Conservation (phyloP, 2,113 vertebrate species). For the Orcinus orca region DNA sequence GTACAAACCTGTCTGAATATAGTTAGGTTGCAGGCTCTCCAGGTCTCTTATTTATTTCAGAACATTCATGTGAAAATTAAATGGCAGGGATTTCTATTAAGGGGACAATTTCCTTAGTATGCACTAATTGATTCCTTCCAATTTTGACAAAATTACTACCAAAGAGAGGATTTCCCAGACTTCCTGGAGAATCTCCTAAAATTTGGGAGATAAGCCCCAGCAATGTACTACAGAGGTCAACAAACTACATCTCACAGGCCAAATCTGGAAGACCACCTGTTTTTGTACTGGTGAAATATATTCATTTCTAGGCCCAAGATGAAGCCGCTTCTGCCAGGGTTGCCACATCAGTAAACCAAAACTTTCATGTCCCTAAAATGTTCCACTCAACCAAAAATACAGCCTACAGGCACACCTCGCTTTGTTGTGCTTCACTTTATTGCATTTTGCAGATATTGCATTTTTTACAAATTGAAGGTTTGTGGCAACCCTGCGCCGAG, state of each 20-base stretch:
- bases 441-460: background rate
- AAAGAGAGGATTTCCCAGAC: background rate
- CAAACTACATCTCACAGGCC: background rate
- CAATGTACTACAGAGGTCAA: background rate
- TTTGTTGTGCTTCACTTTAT: background rate
- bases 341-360: background rate
- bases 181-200: background rate
- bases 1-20: too few relatives aligned
- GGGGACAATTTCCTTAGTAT: background rate
- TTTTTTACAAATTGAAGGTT: background rate
- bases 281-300: background rate
- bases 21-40: background rate
- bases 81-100: background rate
- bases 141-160: background rate
- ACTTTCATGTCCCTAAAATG: background rate
- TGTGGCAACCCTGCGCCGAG: background rate
- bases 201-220: background rate
- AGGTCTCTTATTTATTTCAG: background rate
- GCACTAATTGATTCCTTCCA: background rate
- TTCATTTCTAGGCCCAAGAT: background rate
- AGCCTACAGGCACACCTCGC: background rate
- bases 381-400: background rate
- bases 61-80: constrained; percentile 19
- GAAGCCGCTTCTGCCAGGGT: background rate
- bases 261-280: background rate